Percentiles rank a stretch among this genome's conserved stretches.
phyloP scores from a whole-genome alignment of 2,888 invertebrate species.

The Mactromeris polynyma region DNA sequence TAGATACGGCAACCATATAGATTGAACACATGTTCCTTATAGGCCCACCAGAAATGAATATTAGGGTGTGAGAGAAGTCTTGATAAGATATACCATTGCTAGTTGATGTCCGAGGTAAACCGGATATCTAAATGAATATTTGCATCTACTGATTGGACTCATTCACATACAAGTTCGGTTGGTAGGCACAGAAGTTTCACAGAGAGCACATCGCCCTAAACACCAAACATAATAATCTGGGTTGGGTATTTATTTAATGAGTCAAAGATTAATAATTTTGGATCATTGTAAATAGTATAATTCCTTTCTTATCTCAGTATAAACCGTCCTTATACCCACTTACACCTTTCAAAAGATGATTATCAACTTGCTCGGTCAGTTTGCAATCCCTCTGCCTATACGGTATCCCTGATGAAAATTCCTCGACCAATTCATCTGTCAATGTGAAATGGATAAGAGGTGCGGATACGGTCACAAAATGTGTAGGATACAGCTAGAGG shows the following conservation, averaged over 20 bases:
- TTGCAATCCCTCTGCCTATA: neutral
- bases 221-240: neutral
- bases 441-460: constrained; percentile 1
- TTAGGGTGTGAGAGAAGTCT: too few species aligned
- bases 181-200: neutral
- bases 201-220: neutral
- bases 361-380: neutral
- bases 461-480: neutral
- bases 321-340: neutral
- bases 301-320: constrained; percentile 27
- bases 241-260: constrained; percentile 29
- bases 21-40: too few species aligned
- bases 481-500: neutral
- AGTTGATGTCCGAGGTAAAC: too few species aligned
- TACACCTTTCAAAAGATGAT: constrained; percentile 26
- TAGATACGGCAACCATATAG: too few species aligned
- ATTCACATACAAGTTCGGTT: neutral
- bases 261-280: constrained; percentile 27
- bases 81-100: too few species aligned
- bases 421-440: neutral
- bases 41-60: too few species aligned
- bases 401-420: constrained; percentile 7
- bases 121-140: too few species aligned
- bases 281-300: constrained; percentile 17
- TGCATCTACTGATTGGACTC: too few species aligned